Base-by-base conservation (phyloP, 2,797 vertebrate genomes). In the Cirrhinus mrigala region DNA sequence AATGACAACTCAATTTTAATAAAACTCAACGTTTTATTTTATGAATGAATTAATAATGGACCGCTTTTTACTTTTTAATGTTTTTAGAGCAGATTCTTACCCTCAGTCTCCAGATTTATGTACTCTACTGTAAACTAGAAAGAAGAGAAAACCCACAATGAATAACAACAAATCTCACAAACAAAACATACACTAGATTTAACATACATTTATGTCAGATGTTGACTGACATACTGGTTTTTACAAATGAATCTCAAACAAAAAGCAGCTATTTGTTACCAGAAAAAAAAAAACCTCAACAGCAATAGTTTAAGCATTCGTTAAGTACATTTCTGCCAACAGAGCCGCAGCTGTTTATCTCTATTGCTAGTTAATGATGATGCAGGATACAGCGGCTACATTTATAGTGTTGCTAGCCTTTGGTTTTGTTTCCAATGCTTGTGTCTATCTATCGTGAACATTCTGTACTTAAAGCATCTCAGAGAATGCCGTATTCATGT, bases 81-180 rank as follows among this genome's bases (percentile, higher is more conserved):
- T 54, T 11, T 58, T 54, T 22, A 52, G 20, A 78, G 18, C 2
- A 46, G 37, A 10, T 37, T 44, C 94, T 88, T 95, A 97, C 97
- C 96, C 95, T 98, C 95, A 18, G 97, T 95, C 37, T 95, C 96
- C 92, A 99, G 97, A 93, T 97, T 96, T 92, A 99, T 97, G 89
- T 93, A 92, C 70, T 98, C 97, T 83, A 97, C 92, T 89, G 95
- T 96, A 92, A 99, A 98, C 98, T 99, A 90, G 74, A 70, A 84
- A n/a, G 37, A 37, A 16, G 22, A 10, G 66, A 15, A 22, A 3
- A 1, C 12, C 5, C 14, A 64, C 14, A 64, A 29, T 64, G 0
- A 64, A 64, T 14, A 64, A 24, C 6, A 44, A 44, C n/a, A 44
- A 44, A 44, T 9, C 27, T 29, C 62, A 29, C 60, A 66, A 29